Base-by-base conservation (phyloP, 2,113 vertebrate species). In the Gnathonemus longibarbis region DNA sequence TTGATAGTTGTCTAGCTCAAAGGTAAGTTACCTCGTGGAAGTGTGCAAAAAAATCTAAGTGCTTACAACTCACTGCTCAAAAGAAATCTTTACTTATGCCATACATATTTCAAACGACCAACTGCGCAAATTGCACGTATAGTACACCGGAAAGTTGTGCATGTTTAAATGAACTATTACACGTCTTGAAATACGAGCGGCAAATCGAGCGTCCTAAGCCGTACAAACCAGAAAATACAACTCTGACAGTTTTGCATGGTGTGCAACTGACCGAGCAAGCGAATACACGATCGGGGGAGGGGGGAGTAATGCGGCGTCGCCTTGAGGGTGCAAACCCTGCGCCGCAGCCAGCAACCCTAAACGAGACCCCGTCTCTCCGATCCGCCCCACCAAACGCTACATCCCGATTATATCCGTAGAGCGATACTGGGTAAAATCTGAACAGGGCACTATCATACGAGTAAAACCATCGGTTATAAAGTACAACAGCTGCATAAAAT, bases 321-420 rank as follows among this genome's bases (percentile, higher is more conserved):
- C 45, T 48, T 21, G 45, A 42, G 45, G 24, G 45, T 84, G 39
- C 45, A 84, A 84, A 46, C 39, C 17, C 17, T 45, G 35, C 35
- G 31, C 74, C 35, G 35, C 31, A 80, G 74, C 74, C 45, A 48
- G 45, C 83, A 84, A 46, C 83, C 83, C 39, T 48, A 46, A 84
- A 84, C 17, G 5, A 46, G 45, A 84, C 42, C 39, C 83, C 0
- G 45, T 84, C 83, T 45, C 24, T 45, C 35, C 77, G 39, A 83
- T 83, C 77, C 13, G n/a, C n/a, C 77, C 77, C 13, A 83, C 39
- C 77, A 42, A 17, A 42, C 5, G 90, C 93, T 80, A 17, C 80
- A 39, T 77, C 70, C 13, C 13, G 35, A 39, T 39, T 48, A 48
- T 84, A 46, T 48, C 45, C 45, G 45, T 48, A n/a, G 24, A 8